A percentile compares a stretch with the other conserved stretches of the same genome.
phyloP scores from a whole-genome alignment of 2,113 vertebrate genomes.

The Rousettus leschenaultii region DNA sequence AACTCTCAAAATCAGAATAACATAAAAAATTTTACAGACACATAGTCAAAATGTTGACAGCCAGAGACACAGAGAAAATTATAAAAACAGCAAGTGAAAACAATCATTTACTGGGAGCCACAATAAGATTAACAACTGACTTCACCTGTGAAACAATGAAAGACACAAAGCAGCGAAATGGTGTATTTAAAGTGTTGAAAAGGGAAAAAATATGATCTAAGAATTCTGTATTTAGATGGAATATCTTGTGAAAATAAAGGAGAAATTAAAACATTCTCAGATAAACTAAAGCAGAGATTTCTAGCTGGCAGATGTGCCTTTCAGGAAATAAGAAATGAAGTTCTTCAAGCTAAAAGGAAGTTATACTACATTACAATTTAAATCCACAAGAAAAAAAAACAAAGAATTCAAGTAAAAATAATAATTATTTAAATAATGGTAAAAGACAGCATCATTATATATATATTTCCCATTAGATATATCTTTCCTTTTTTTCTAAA shows the following conservation, averaged over 20 bases:
- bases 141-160: background rate
- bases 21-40: background rate
- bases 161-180: background rate
- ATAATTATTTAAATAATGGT: background rate
- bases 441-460: background rate
- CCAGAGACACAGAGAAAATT: conserved; percentile 30
- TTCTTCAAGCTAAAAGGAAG: background rate
- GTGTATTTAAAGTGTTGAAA: background rate
- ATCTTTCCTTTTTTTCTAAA: background rate
- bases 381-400: background rate
- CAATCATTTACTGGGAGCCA: background rate
- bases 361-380: background rate
- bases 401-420: background rate
- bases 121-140: background rate
- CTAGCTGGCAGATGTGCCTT: background rate
- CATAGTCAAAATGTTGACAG: background rate
- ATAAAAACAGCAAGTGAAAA: background rate
- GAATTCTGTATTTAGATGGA: background rate
- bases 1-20: background rate
- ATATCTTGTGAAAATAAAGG: background rate
- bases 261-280: background rate
- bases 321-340: background rate
- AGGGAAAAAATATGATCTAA: background rate
- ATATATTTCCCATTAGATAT: background rate
- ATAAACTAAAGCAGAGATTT: background rate